Conservation (phyloP, 2,797 vertebrate genomes). For the Triplophysa bombifrons region DNA sequence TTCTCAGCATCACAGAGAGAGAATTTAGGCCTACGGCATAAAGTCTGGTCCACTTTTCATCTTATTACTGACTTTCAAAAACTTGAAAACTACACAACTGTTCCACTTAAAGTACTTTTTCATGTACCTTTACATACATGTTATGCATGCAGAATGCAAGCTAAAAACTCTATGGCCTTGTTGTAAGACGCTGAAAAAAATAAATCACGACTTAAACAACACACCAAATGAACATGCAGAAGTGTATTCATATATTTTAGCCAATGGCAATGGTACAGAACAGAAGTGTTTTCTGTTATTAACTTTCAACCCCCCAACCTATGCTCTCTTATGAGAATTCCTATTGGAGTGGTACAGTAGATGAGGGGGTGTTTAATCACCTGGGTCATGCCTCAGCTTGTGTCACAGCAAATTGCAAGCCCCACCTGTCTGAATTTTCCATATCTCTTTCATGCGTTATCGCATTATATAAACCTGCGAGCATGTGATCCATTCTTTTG, state of each 20-base stretch:
- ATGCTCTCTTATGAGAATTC: neutral
- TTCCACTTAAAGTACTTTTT: neutral
- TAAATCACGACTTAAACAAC: too few relatives aligned
- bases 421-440: slow-evolving; percentile 26
- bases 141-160: neutral
- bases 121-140: too few relatives aligned
- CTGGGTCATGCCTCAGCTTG: slow-evolving; percentile 4
- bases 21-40: too few relatives aligned
- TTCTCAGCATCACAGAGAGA: neutral
- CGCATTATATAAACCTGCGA: slow-evolving; percentile 11
- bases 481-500: slow-evolving; percentile 32
- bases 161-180: neutral
- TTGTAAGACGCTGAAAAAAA: neutral
- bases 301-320: neutral
- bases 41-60: neutral
- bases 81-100: too few relatives aligned
- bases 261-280: neutral
- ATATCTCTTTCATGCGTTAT: slow-evolving; percentile 7
- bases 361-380: neutral
- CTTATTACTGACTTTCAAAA: too few relatives aligned
- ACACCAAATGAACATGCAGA: neutral
- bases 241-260: neutral
- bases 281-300: neutral
- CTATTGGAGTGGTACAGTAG: neutral
- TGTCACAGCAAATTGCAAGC: neutral